Percentiles rank a stretch among this genome's conserved stretches.
Conservation (phyloP, 2,797 vertebrate genomes). For the Austrolebias charrua region DNA sequence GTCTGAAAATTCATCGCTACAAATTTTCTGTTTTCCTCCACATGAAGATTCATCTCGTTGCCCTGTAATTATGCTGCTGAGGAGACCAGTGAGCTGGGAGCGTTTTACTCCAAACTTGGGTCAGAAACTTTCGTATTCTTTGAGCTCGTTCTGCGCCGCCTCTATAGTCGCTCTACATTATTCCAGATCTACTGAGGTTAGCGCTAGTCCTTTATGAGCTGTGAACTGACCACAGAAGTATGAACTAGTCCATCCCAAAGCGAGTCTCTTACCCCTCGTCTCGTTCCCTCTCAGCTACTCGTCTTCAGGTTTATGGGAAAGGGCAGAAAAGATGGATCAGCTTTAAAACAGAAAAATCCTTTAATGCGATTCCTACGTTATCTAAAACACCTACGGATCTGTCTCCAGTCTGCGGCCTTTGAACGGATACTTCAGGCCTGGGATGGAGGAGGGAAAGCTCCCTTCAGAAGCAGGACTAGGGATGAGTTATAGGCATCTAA, state of each 20-base stretch:
- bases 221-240: constrained; percentile 83
- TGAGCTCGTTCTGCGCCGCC: constrained; percentile 57
- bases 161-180: constrained; percentile 70
- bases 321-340: constrained; percentile 76
- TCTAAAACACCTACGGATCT: constrained; percentile 88
- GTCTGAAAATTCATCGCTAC: constrained; percentile 59
- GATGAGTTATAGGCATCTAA: constrained; percentile 86
- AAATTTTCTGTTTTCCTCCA: constrained; percentile 59
- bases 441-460: constrained; percentile 77
- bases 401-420: constrained; percentile 84
- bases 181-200: constrained; percentile 72
- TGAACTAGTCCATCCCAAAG: constrained; percentile 70
- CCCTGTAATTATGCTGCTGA: constrained; percentile 68
- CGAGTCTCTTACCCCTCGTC: constrained; percentile 69
- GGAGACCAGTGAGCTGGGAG: constrained; percentile 70
- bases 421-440: constrained; percentile 81
- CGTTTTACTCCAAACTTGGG: constrained; percentile 59
- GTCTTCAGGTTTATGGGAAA: constrained; percentile 79
- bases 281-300: constrained; percentile 66
- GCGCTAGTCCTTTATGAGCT: constrained; percentile 79
- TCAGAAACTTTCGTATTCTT: constrained; percentile 69
- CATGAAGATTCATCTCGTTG: constrained; percentile 60
- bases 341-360: constrained; percentile 85
- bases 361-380: constrained; percentile 87
- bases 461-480: constrained; percentile 77